Percentiles rank a stretch among this genome's conserved stretches.
These are phyloP conservation scores for Conchocele bisecta DNA, from an alignment of 2,888 invertebrate species.

Conservation along the genomic window DNA sequence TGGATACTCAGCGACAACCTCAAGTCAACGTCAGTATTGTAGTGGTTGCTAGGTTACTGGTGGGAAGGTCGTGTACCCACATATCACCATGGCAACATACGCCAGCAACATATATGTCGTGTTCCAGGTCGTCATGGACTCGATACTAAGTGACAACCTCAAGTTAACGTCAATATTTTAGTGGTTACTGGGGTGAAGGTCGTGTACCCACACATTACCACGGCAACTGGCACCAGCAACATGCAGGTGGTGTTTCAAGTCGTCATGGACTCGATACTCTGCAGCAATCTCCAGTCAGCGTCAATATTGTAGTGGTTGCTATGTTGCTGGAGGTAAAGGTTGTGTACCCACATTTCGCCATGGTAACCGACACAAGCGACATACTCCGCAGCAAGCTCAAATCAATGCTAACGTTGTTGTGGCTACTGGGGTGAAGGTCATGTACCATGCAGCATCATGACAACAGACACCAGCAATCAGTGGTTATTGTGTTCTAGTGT, in stretches of 20 bases:
- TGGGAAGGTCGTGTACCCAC: conserved; percentile 86
- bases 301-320: conserved; percentile 63
- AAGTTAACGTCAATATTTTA: conserved; percentile 82
- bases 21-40: conserved; percentile 82
- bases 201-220: conserved; percentile 87
- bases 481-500: no score
- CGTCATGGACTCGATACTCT: conserved; percentile 87
- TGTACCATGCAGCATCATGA: no score
- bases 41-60: no score
- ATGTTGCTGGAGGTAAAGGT: conserved; percentile 85
- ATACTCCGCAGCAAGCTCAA: no score
- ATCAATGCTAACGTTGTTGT: no score
- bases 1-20: conserved; percentile 87
- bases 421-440: no score
- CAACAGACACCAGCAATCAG: no score
- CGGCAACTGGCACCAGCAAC: conserved; percentile 88
- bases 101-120: conserved; percentile 88
- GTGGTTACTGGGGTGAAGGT: conserved; percentile 83
- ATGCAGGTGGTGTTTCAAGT: conserved; percentile 87
- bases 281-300: conserved; percentile 85
- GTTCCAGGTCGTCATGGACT: conserved; percentile 88
- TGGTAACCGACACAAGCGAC: conserved; percentile 88
- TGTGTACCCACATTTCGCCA: conserved; percentile 87
- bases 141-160: conserved; percentile 87
- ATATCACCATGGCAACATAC: conserved; percentile 88